Base-by-base conservation (phyloP, 2,797 vertebrate genomes). In the Trachurus trachurus region DNA sequence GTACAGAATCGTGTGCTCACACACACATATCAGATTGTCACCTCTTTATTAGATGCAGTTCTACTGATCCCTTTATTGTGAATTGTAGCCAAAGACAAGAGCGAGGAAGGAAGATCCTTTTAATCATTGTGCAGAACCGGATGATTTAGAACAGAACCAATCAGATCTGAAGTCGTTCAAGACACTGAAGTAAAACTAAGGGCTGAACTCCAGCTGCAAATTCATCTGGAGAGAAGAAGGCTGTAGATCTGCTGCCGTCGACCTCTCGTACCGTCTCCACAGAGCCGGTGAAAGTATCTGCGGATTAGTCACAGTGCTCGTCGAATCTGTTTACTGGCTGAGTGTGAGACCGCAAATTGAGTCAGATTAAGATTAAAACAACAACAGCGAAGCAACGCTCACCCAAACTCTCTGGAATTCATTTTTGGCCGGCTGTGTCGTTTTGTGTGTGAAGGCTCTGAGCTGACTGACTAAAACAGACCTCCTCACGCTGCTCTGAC, bases 41-140 rank as follows among this genome's bases (percentile, higher is more conserved):
- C 13, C 26, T 79, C 60, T 86, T 69, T 66, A 78, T 80, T 88
- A 44, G 73, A 91, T 85, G 83, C 84, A 89, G 76, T 63, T 80
- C 68, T 72, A 76, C 49, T 26, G 22, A 89, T 92, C 92, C 93
- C 93, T 92, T 94, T 92, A 91, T 85, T 79, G 80, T 90, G 81
- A 90, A 72, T 39, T 76, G 50, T 83, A 85, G 88, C 93, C 92
- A 94, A 94, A 94, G 91, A 93, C 71, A 64, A 78, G 65, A 22
- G 81, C 63, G 66, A 19, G 39, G 39, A 65, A 72, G 6, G 8
- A 37, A 64, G 74, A 84, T 21, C n/a, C 71, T 75, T 85, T 37
- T 68, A 62, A 71, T 72, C 21, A 17, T 76, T 58, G 50, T 64
- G 5, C 40, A 64, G 66, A 2, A 31, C 57, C 59, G 26, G n/a